These are phyloP conservation scores for Agelastica alni DNA, from an alignment of 2,888 invertebrate species.

Conservation along the genomic window DNA sequence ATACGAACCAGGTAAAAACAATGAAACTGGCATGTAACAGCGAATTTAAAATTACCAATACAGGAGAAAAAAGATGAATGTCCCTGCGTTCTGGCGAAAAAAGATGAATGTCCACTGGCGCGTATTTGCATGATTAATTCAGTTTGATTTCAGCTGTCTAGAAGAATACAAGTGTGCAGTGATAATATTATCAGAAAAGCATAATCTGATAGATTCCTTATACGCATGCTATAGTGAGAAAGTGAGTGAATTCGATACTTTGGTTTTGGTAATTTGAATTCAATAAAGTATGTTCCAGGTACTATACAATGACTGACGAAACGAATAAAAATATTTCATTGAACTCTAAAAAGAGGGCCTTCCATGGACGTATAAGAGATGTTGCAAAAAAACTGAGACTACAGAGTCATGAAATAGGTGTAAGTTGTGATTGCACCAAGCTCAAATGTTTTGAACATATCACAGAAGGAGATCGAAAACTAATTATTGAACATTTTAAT, in stretches of 20 bases:
- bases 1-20: background rate
- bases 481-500: slow-evolving; percentile 18
- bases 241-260: background rate
- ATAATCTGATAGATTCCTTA: background rate
- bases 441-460: slow-evolving; percentile 22
- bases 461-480: background rate
- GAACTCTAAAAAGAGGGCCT: slow-evolving; percentile 3
- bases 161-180: background rate
- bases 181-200: background rate
- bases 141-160: too few species aligned
- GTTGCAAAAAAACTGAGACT: slow-evolving; percentile 18
- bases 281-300: background rate
- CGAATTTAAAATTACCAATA: background rate
- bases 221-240: background rate
- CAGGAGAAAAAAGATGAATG: background rate
- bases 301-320: background rate
- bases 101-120: background rate
- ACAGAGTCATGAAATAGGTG: slow-evolving; percentile 8
- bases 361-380: slow-evolving; percentile 10
- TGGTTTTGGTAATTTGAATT: background rate
- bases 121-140: too few species aligned
- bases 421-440: slow-evolving; percentile 21
- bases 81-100: background rate
- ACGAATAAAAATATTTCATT: background rate
- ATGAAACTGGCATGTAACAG: background rate